Evolutionary conservation across 2,797 vertebrate genomes (phyloP), one percentile per base, ranked within the genome.

Genomic region (Melanogrammus aeglefinus): DNA sequence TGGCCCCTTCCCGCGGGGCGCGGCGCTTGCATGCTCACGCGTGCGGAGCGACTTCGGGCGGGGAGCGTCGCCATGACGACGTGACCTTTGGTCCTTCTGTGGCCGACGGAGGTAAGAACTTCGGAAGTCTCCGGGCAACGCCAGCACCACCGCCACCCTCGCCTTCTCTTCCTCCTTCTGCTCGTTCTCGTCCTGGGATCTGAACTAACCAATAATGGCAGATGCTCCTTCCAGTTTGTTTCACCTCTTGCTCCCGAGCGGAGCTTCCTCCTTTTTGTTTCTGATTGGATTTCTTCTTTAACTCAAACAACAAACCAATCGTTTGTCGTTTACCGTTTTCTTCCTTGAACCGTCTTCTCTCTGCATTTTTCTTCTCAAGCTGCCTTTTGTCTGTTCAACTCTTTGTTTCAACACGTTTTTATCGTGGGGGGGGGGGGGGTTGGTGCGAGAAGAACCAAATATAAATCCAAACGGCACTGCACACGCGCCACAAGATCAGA

Each of bases 61-160:
- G 31, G 7, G 76, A 1, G 72, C 24, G 24, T 83, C 80, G 18
- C 73, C 66, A 63, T 36, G 77, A 75, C 44, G 88, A 87, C 83
- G 83, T 71, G 79, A 87, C 81, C 9, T 27, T 69, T 63, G 87
- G 75, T 83, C 63, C 7, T 0, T 80, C 77, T 0, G 80, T 51
- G 79, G 80, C 29, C 72, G 24, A 66, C 66, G 86, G 89, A 91
- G 90, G 90, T 91, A 91, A 93, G 90, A 88, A 39, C 77, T 76
- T 77, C 9, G 3, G 63, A 69, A 7, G 63, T 4, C 63, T 69
- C 24, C n/a, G 8, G n/a, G 57, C 57, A 4, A 66, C 31, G 31
- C 31, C 31, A 2, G 7, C 3, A n/a, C n/a, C 63, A 4, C 27
- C 41, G n/a, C 31, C 16, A 79, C 70, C 72, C 39, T 6, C 0